Base-by-base conservation (phyloP, 2,888 invertebrate genomes). In the Autographa gamma region DNA sequence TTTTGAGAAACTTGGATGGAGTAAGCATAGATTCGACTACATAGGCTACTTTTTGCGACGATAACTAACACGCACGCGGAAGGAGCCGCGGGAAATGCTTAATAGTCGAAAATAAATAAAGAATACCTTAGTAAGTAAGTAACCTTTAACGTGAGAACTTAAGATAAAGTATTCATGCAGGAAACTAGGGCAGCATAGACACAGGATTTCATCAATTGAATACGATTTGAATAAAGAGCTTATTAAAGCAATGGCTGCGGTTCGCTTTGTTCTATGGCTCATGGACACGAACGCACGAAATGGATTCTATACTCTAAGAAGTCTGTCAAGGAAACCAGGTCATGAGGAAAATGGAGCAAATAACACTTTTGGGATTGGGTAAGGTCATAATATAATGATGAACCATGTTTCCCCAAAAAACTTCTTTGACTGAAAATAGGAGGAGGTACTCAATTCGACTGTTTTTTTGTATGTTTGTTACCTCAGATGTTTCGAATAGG, bases 181-280 rank as follows among this genome's bases (percentile, higher is more conserved):
- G 43, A 14, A 43, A 54, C 19, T 56, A 56, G 54, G 54, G 19
- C 54, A 19, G 13, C 13, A 56, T 56, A 56, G 54, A 56, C 25
- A 56, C 54, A 13, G 54, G 25, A 56, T 25, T 25, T 56, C 25
- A 25, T 56, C 54, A 56, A 56, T 56, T 56, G 54, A 19, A 25
- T 56, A 25, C 25, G 54, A 56, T 25, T 56, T 56, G 25, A 56
- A 56, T 56, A 56, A 56, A 19, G 54, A 56, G 25, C 54, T 56
- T 56, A 25, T 56, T 56, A 56, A 56, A 56, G 19, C 25, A 56
- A 56, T 56, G 54, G 54, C 9, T 56, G 54, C 19, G 54, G 54
- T 13, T 13, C 19, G 54, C 54, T 56, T 56, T 56, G 54, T 19
- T 18, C 54, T 56, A 56, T 56, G 19, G 54, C 54, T 25, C 25